phyloP scores from a whole-genome alignment of 2,113 vertebrate genomes.

The Tragelaphus imberbis region DNA sequence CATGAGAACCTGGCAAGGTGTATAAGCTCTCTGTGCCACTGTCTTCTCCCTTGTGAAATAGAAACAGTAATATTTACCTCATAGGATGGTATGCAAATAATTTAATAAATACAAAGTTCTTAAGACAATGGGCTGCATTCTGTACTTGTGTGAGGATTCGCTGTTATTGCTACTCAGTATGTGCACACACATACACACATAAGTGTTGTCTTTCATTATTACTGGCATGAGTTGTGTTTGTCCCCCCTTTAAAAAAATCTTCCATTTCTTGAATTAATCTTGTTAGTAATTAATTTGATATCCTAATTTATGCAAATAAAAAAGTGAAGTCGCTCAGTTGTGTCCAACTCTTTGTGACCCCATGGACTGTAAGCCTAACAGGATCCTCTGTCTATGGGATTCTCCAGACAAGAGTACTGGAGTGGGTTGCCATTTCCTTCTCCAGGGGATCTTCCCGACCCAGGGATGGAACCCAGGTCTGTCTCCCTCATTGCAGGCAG shows the following conservation, averaged over 20 bases:
- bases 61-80: neutral
- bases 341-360: too few relatives aligned
- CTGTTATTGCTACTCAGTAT: neutral
- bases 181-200: neutral
- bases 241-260: neutral
- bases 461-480: accelerated
- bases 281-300: neutral
- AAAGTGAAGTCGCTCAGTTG: too few relatives aligned
- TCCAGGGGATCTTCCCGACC: too few relatives aligned
- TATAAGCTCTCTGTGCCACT: neutral
- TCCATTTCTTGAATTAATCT: neutral
- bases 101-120: neutral
- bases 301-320: neutral
- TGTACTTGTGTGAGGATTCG: neutral
- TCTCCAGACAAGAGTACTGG: too few relatives aligned
- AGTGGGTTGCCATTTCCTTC: too few relatives aligned
- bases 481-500: too few relatives aligned
- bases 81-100: neutral
- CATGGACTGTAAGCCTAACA: too few relatives aligned
- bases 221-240: neutral
- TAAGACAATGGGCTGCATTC: neutral
- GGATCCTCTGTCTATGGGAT: accelerated
- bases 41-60: neutral
- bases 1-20: neutral
- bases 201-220: neutral